A percentile compares a stretch with the other conserved stretches of the same genome.
phyloP scores from a whole-genome alignment of 2,797 vertebrate genomes.

The Rhinophrynus dorsalis region DNA sequence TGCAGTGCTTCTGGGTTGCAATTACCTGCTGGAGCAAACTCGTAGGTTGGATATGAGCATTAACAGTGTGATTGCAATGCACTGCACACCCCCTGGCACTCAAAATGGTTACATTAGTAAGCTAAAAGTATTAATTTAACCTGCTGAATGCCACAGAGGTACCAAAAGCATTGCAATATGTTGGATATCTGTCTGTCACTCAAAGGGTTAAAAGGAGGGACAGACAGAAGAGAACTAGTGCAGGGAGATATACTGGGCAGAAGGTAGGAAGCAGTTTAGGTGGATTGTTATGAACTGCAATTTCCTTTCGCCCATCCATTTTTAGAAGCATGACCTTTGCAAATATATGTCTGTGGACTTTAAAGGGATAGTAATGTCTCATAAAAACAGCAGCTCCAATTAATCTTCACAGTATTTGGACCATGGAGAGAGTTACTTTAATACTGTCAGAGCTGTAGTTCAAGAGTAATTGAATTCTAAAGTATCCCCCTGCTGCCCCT shows the following conservation, averaged over 20 bases:
- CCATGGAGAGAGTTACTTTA: too few relatives aligned
- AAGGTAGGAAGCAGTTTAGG: constrained; percentile 41
- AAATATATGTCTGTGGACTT: background rate
- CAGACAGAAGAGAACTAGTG: background rate
- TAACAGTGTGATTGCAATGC: too few relatives aligned
- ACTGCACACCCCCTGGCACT: too few relatives aligned
- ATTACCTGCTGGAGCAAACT: constrained; percentile 3
- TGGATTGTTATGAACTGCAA: constrained; percentile 30
- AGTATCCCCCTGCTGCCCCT: too few relatives aligned
- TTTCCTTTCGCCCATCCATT: constrained; percentile 40
- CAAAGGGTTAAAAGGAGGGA: constrained; percentile 1
- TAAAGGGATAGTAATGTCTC: too few relatives aligned
- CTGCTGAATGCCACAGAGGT: too few relatives aligned
- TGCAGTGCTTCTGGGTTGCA: constrained; percentile 1
- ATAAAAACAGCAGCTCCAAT: too few relatives aligned
- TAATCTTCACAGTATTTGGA: too few relatives aligned
- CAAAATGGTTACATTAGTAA: constrained; percentile 6
- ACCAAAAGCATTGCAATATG: too few relatives aligned
- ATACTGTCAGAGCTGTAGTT: too few relatives aligned
- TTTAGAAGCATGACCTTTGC: constrained; percentile 23
- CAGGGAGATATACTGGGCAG: constrained; percentile 8
- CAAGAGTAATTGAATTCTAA: too few relatives aligned
- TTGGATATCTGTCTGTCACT: too few relatives aligned
- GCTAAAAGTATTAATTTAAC: constrained; percentile 32
- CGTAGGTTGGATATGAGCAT: constrained; percentile 28